phyloP scores from a whole-genome alignment of 2,113 vertebrate genomes.

The Entosphenus tridentatus region DNA sequence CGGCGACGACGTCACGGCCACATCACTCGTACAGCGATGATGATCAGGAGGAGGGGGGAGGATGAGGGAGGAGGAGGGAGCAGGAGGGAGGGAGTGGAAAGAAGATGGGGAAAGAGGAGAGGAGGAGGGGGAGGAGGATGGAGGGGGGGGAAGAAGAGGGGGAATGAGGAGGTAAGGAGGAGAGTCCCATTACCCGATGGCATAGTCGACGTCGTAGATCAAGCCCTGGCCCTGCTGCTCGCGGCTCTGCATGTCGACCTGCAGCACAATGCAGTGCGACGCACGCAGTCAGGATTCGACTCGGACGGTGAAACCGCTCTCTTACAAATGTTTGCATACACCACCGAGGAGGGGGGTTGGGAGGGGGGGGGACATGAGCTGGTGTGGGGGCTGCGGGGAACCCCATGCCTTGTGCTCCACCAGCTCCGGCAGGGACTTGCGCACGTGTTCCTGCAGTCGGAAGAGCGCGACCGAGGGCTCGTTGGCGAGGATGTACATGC shows the following conservation, averaged over 20 bases:
- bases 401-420: constrained; percentile 66
- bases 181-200: constrained; percentile 54
- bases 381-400: no score
- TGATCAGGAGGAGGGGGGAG: not conserved
- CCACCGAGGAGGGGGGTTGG: no score
- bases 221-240: constrained; percentile 94
- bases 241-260: constrained; percentile 95
- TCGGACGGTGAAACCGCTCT: no score
- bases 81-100: not conserved
- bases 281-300: no score
- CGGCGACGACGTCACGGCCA: no score
- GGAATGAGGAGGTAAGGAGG: not conserved
- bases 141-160: not conserved
- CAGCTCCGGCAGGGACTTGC: constrained; percentile 62
- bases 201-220: constrained; percentile 79
- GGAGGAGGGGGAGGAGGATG: not conserved
- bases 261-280: constrained; percentile 7
- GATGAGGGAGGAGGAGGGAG: not conserved
- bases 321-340: no score
- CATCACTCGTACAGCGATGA: no score
- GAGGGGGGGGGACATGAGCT: no score
- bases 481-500: constrained; percentile 76
- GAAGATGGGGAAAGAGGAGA: not conserved
- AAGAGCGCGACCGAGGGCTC: constrained; percentile 81
- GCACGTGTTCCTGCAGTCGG: constrained; percentile 73